Conservation (phyloP, 2,888 invertebrate species). For the Rhagophthalmus giganteus region DNA sequence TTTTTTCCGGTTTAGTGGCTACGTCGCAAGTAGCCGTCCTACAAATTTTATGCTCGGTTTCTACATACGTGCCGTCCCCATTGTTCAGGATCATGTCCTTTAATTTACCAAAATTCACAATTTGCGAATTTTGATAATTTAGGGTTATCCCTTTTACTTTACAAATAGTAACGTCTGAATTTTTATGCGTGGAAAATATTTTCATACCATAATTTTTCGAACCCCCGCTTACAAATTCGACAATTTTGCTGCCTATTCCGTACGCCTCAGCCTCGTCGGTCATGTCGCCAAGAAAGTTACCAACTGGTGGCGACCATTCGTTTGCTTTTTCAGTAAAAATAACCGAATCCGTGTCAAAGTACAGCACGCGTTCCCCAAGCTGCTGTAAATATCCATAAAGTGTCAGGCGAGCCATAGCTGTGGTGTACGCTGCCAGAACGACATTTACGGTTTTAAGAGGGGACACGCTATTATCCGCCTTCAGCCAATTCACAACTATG, state of each 20-base stretch:
- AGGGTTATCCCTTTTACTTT: constrained; percentile 30
- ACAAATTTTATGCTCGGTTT: no score
- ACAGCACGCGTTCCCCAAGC: constrained; percentile 42
- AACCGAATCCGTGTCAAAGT: no score
- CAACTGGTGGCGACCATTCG: no score
- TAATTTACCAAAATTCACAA: constrained; percentile 27
- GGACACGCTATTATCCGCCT: constrained; percentile 23
- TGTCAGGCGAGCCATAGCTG: no score
- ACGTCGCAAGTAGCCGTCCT: no score
- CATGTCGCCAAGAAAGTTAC: constrained; percentile 46
- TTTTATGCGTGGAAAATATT: constrained; percentile 23
- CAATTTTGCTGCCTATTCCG: no score
- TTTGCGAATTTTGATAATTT: constrained; percentile 19
- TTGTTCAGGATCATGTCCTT: no score
- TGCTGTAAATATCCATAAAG: no score
- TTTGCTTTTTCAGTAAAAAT: constrained; percentile 44
- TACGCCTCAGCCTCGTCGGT: no score
- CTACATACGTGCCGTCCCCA: no score
- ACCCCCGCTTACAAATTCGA: constrained; percentile 37
- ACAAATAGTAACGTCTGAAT: no score
- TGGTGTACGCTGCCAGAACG: constrained; percentile 48
- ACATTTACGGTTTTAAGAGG: constrained; percentile 36
- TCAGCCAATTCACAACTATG: constrained; percentile 4
- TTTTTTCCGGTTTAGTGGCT: no score
- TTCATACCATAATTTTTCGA: constrained; percentile 46